Conservation (phyloP, 2,113 vertebrate genomes). For the Siniperca knerii region DNA sequence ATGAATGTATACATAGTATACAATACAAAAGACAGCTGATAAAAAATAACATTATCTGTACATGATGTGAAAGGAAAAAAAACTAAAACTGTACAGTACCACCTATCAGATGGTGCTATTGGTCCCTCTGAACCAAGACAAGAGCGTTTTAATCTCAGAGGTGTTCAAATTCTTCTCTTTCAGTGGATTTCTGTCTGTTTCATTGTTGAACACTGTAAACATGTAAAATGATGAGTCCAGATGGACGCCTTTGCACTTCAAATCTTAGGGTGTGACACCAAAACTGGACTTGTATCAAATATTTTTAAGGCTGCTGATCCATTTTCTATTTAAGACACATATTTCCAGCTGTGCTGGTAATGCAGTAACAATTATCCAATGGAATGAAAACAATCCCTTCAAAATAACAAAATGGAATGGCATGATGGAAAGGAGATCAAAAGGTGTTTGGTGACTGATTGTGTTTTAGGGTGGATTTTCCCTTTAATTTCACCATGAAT, state of each 20-base stretch:
- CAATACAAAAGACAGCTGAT: constrained; percentile 66
- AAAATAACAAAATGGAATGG: background rate
- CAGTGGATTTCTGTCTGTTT: background rate
- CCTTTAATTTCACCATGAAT: background rate
- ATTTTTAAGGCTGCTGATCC: background rate
- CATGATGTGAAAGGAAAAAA: constrained; percentile 46
- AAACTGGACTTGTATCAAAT: constrained; percentile 2
- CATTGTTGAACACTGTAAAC: background rate
- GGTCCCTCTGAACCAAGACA: constrained; percentile 39
- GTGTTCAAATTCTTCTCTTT: background rate
- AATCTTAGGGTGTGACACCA: background rate
- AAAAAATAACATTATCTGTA: constrained; percentile 60
- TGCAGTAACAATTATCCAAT: background rate
- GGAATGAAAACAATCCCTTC: background rate
- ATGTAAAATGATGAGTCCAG: background rate
- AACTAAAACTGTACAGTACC: constrained; percentile 50
- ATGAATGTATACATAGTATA: constrained; percentile 83
- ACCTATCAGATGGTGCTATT: constrained; percentile 50
- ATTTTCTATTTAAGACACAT: background rate
- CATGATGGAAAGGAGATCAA: background rate
- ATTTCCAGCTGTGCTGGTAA: background rate
- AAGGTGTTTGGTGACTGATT: background rate
- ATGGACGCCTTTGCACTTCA: background rate
- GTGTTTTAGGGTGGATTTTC: background rate
- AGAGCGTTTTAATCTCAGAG: background rate